Base-by-base conservation (phyloP, 2,113 vertebrate species). In the Coreoperca whiteheadi region DNA sequence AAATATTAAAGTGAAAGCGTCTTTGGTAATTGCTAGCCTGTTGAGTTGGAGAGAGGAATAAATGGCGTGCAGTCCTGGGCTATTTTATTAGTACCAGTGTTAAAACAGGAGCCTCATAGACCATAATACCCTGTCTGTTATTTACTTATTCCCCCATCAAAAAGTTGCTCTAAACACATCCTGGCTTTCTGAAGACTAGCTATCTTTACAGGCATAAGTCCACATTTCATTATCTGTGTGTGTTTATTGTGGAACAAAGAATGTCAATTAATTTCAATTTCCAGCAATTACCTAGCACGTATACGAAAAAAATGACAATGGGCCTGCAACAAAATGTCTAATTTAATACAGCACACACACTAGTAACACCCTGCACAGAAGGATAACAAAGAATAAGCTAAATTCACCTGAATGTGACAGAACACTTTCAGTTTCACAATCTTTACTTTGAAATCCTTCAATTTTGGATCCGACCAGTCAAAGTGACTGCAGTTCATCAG, bases 11-110 rank as follows among this genome's bases (percentile, higher is more conserved):
- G 18, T 60, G 54, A 81, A 79, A 81, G n/a, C 4, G 2, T 57
- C 32, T 66, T 57, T 82, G 10, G 54, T 80, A 85, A 80, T 71
- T 82, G 63, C 16, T 63, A 39, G 61, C 48, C 74, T 79, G 43
- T 77, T 68, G 73, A 60, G 51, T 56, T 70, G 67, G 21, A 41
- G 20, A 65, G 46, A 73, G 6, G 21, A 68, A 77, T 63, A 74
- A 80, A 61, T 70, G 46, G 69, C 14, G 12, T 68, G 81, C 50
- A 21, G 63, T 65, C 48, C 50, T 25, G 76, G 12, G 39, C 61
- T 25, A 54, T 77, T 43, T 74, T 9, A 64, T 84, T 77, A 85
- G n/a, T 76, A 48, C 15, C 28, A 41, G 37, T 5, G 0, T 74
- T 68, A 56, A 63, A 75, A 50, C 32, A 64, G 56, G 10, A 65